Evolutionary conservation across 2,113 vertebrate genomes (phyloP), one percentile per base, ranked within the genome.

Genomic region (Zosterops japonicus): DNA sequence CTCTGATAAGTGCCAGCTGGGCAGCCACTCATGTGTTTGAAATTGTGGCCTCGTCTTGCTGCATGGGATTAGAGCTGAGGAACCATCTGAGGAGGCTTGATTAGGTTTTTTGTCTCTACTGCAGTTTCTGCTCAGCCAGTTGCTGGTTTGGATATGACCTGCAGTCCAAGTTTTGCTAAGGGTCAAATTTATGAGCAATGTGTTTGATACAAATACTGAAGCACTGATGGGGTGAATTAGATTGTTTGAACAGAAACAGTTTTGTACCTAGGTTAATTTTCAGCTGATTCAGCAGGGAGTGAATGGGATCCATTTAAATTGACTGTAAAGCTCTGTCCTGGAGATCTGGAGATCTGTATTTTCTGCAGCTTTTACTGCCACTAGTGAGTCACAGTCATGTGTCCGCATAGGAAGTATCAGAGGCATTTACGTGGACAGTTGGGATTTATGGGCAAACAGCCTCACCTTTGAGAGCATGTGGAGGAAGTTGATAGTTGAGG

Each of bases 351-450:
- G n/a, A n/a, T 46, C 8, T 82, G 0, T 46, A 36, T 84, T 95
- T 83, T 91, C 49, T 71, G 52, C 56, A 70, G 23, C 22, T 2
- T 83, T 82, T 52, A 18, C 55, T 89, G 87, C 27, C 22, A 29
- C 27, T 47, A 41, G 12, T 92, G 83, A 92, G 82, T 96, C 90
- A 95, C 69, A 56, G 52, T 82, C 47, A 23, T 46, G 8, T 50
- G 72, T 92, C 42, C 93, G 36, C 44, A 16, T 12, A 55, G 57
- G 78, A 90, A 80, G 39, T 90, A 44, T 83, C 35, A 41, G 76
- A 89, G 65, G 35, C 19, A 8, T 75, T 94, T 74, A 61, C 2
- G 0, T 44, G 83, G 71, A 79, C 22, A 11, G 39, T 1, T 85
- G 87, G 93, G 16, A 28, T 85, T 80, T 65, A 35, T 93, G 49